These are phyloP conservation scores for Iguana delicatissima DNA, from an alignment of 2,797 vertebrate species.

Conservation along the genomic window DNA sequence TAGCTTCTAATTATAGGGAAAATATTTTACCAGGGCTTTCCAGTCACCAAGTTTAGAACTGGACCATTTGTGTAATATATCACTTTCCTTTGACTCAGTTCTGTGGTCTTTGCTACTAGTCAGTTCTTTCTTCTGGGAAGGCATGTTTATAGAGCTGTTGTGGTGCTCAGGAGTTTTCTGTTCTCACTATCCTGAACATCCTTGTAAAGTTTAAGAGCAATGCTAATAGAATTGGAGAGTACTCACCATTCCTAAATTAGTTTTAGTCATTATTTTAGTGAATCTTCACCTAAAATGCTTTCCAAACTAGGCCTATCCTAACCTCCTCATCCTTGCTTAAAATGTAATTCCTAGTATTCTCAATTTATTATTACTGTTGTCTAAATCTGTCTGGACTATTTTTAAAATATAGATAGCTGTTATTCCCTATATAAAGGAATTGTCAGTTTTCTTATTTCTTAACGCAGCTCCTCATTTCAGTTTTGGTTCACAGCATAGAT, in stretches of 20 bases:
- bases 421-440: neutral
- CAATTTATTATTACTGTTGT: neutral
- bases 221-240: too few relatives aligned
- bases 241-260: too few relatives aligned
- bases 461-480: neutral
- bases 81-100: neutral
- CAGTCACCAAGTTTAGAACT: neutral
- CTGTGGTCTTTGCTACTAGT: neutral
- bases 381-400: neutral
- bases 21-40: neutral
- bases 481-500: neutral
- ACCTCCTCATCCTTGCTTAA: neutral
- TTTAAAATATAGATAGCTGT: too few relatives aligned
- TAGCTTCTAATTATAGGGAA: neutral
- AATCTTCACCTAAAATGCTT: neutral
- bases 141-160: neutral
- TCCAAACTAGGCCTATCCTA: neutral
- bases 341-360: neutral
- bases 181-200: too few relatives aligned
- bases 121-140: neutral
- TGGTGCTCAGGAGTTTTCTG: neutral
- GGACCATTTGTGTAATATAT: neutral
- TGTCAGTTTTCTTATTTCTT: neutral
- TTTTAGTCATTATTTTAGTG: neutral
- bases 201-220: too few relatives aligned